Conservation (phyloP, 2,113 vertebrate genomes). For the Kryptolebias marmoratus region DNA sequence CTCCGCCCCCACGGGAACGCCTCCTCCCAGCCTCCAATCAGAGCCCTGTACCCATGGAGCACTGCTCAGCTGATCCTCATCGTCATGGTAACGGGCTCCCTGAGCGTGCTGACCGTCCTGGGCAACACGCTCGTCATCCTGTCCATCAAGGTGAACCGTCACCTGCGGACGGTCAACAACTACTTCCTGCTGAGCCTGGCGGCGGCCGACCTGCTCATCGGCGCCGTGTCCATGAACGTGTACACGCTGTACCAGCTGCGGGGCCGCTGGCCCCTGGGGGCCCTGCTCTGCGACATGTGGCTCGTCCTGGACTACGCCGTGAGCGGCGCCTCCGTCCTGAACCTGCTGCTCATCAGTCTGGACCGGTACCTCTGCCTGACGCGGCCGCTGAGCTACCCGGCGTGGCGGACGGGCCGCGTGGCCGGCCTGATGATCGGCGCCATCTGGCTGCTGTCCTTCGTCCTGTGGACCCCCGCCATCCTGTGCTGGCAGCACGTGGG, state of each 20-base stretch:
- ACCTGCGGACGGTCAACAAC: slow-evolving; percentile 92
- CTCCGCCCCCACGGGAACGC: slow-evolving; percentile 65
- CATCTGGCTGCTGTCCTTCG: slow-evolving; percentile 89
- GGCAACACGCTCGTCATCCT: slow-evolving; percentile 94
- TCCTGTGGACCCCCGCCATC: slow-evolving; percentile 93
- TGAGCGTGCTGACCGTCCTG: slow-evolving; percentile 88
- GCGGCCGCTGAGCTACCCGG: slow-evolving; percentile 89
- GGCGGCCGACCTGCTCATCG: slow-evolving; percentile 87
- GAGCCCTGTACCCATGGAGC: slow-evolving; percentile 66
- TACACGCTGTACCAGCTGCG: slow-evolving; percentile 87
- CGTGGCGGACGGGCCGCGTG: slow-evolving; percentile 84
- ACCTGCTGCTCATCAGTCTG: slow-evolving; percentile 93
- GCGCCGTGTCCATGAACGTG: slow-evolving; percentile 91
- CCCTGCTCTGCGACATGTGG: slow-evolving; percentile 89
- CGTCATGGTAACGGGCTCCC: slow-evolving; percentile 80
- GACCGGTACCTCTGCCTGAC: slow-evolving; percentile 95
- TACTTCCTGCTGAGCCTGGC: slow-evolving; percentile 96
- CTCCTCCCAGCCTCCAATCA: slow-evolving; percentile 43
- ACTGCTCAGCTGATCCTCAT: slow-evolving; percentile 84
- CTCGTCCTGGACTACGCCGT: slow-evolving; percentile 90
- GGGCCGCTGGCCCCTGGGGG: slow-evolving; percentile 91
- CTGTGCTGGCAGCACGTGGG: slow-evolving; percentile 90
- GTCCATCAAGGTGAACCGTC: slow-evolving; percentile 92
- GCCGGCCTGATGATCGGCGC: slow-evolving; percentile 87
- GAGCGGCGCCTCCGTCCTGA: slow-evolving; percentile 91